A percentile compares a stretch with the other conserved stretches of the same genome.
Conservation (phyloP, 2,113 vertebrate genomes). For the Machaerirhynchus nigripectus region DNA sequence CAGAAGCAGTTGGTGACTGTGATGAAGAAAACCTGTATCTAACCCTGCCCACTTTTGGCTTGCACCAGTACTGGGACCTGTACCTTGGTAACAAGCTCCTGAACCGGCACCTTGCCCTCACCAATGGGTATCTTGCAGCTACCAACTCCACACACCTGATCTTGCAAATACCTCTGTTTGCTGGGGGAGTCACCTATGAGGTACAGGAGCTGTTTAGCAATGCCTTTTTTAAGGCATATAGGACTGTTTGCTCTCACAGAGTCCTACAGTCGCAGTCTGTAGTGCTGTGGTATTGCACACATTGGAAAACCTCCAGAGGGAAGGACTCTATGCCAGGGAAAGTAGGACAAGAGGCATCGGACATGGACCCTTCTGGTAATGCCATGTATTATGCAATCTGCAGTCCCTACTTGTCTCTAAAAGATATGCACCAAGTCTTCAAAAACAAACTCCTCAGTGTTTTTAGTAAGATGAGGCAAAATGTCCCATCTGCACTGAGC, state of each 20-base stretch:
- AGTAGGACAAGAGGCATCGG: neutral
- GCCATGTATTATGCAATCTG: neutral
- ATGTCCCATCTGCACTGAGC: neutral
- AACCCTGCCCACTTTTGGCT: neutral
- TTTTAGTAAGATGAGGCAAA: slow-evolving; percentile 45
- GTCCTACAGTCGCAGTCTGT: neutral
- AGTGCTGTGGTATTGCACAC: neutral
- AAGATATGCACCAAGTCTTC: neutral
- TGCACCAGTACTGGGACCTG: slow-evolving; percentile 45
- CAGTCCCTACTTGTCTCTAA: neutral
- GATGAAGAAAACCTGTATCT: slow-evolving; percentile 40
- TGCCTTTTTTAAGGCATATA: neutral
- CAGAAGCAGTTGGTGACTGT: slow-evolving; percentile 52
- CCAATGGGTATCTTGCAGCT: slow-evolving; percentile 17
- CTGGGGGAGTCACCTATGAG: slow-evolving; percentile 55
- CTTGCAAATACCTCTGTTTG: slow-evolving; percentile 58
- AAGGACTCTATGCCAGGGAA: neutral
- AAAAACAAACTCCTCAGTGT: neutral
- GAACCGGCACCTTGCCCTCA: neutral
- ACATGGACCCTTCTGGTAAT: neutral
- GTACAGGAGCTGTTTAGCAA: neutral
- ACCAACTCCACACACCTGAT: slow-evolving; percentile 48
- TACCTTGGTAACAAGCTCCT: slow-evolving; percentile 41
- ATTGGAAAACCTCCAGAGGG: neutral
- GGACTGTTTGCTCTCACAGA: neutral